Base-by-base conservation (phyloP, 2,113 vertebrate genomes). In the Carollia perspicillata region DNA sequence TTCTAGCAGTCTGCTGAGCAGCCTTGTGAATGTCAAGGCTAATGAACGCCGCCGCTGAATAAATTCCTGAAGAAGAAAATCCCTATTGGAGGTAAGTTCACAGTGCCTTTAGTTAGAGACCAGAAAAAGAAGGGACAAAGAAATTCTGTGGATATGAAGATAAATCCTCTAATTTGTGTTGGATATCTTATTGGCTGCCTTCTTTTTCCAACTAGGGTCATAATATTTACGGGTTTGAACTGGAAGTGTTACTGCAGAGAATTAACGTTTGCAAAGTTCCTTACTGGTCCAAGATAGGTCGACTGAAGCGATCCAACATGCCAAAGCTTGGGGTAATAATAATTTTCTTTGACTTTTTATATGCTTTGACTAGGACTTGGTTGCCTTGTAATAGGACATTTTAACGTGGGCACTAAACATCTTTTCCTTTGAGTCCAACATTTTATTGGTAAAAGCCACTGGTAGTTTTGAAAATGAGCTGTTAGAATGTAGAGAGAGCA, bases 271-370 rank as follows among this genome's bases (percentile, higher is more conserved):
- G 99, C 98, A 99, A 99, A 97, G 99, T 99, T 97, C 99, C 99
- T 81, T 98, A 99, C 96, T 99, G 99, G 99, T 99, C 99, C 85
- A 99, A 99, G 98, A 99, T 99, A 17, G 99, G 99, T 95, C 99
- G 99, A 58, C 99, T 99, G 75, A 98, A 99, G 95, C 98, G 99
- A 96, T 98, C 98, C 89, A 99, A 98, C 83, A 99, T 99, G 99
- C 99, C 99, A 96, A 99, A 99, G 98, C 98, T 99, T 96, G 99
- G 99, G 99, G 99, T 99, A 98, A 99, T 99, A 95, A 93, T 92
- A 90, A 65, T 97, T 94, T 95, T 72, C 22, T 74, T 94, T 96
- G 40, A 5, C 40, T 93, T 92, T 95, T 89, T 33, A 53, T 77
- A 22, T 93, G 20, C 53, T 84, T 71, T 55, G 49, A 85, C 22